Conservation (phyloP, 2,888 invertebrate genomes). For the Patella depressa region DNA sequence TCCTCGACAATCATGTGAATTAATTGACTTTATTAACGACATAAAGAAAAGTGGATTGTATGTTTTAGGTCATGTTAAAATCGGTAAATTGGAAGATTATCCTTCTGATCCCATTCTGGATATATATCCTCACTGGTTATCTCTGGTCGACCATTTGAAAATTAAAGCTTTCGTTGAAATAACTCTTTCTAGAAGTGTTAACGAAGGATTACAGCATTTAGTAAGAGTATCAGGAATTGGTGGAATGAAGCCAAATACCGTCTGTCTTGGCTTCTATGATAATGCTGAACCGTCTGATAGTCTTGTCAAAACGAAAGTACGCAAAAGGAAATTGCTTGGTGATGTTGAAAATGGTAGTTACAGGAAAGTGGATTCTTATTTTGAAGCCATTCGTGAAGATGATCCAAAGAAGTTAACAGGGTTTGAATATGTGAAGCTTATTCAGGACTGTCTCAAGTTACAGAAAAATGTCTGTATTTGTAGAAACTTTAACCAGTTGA, state of each 20-base stretch:
- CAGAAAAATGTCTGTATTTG: conserved; percentile 95
- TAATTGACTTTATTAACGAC: conserved; percentile 97
- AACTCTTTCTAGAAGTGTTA: conserved; percentile 86
- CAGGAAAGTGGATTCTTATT: conserved; percentile 45
- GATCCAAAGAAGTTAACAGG: conserved; percentile 55
- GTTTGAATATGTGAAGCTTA: conserved; percentile 85
- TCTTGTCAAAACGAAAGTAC: conserved; percentile 39
- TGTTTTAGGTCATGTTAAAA: conserved; percentile 87
- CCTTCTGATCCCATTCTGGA: conserved; percentile 81
- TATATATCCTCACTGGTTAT: conserved; percentile 90
- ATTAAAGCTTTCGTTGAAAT: conserved; percentile 93
- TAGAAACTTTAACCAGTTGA: conserved; percentile 88
- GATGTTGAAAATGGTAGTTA: conserved; percentile 39
- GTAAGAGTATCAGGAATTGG: conserved; percentile 93
- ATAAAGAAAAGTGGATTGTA: conserved; percentile 92
- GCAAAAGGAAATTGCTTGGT: conserved; percentile 47
- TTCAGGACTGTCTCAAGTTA: conserved; percentile 89
- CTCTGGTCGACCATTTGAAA: conserved; percentile 93
- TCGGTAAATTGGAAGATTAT: conserved; percentile 73
- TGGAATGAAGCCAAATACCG: conserved; percentile 98
- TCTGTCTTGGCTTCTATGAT: conserved; percentile 93
- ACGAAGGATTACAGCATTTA: conserved; percentile 93
- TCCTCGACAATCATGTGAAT: conserved; percentile 89
- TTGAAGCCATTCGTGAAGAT: conserved; percentile 45
- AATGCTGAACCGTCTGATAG: conserved; percentile 78